phyloP scores from a whole-genome alignment of 92 coral and sea anemone species.

The Virgularia gustaviana region DNA sequence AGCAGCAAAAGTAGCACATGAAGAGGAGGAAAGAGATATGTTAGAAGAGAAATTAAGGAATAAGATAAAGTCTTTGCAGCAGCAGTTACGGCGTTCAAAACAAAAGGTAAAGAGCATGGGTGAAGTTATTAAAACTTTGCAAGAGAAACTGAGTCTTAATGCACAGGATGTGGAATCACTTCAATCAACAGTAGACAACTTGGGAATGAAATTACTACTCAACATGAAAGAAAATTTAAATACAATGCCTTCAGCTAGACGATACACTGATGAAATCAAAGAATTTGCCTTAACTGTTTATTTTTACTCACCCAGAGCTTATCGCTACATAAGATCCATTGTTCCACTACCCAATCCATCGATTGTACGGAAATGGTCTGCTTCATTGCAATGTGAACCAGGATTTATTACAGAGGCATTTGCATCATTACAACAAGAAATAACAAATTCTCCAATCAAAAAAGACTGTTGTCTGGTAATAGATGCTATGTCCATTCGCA shows the following conservation, averaged over 20 bases:
- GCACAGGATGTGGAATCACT: conserved; percentile 13
- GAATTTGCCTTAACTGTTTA: conserved; percentile 9
- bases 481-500: conserved; percentile 8
- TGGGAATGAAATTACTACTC: background rate
- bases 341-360: conserved; percentile 16
- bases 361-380: conserved; percentile 6
- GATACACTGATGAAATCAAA: conserved; percentile 26
- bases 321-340: background rate
- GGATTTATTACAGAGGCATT: conserved; percentile 16
- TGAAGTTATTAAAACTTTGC: background rate
- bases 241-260: background rate
- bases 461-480: conserved; percentile 10
- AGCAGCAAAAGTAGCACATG: background rate
- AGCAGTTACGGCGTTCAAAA: background rate
- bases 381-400: background rate
- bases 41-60: too few relatives aligned
- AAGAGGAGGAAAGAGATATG: too few relatives aligned
- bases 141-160: background rate
- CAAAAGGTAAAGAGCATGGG: background rate
- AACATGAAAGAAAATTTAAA: conserved; percentile 1
- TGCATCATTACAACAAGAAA: too few relatives aligned
- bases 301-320: conserved; percentile 21
- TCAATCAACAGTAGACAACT: background rate
- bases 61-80: conserved; percentile 1
- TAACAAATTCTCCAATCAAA: too few relatives aligned